Conservation (phyloP, 2,888 invertebrate genomes). For the Pachymerium ferrugineum region DNA sequence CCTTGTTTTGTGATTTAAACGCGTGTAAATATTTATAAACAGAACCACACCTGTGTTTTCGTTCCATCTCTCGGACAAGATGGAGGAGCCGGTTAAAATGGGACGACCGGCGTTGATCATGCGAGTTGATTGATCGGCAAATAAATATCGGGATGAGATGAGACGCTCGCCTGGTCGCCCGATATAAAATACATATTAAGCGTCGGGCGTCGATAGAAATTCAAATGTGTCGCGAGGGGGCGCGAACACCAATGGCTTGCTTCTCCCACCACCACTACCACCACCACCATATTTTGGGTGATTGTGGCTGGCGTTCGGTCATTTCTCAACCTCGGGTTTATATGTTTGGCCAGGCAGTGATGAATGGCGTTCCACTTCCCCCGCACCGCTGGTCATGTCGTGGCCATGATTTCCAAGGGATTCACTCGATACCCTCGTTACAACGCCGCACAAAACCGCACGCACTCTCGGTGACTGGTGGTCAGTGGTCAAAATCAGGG, state of each 20-base stretch:
- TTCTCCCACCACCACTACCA: background rate
- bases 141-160: constrained; percentile 18
- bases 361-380: constrained; percentile 1
- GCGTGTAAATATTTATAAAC: constrained; percentile 3
- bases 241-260: background rate
- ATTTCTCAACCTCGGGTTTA: constrained; percentile 3
- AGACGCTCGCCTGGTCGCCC: background rate
- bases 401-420: constrained; percentile 6
- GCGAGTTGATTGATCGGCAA: constrained; percentile 18
- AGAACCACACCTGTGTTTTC: background rate
- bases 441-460: background rate
- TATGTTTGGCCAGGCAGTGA: background rate
- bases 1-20: constrained; percentile 8
- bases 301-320: too few relatives aligned
- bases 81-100: background rate
- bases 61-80: constrained; percentile 3
- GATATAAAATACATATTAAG: constrained; percentile 6
- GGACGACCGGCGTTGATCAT: constrained; percentile 11
- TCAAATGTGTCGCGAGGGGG: background rate
- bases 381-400: background rate
- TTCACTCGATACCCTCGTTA: background rate
- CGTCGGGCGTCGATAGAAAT: background rate
- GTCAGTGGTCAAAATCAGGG: constrained; percentile 1
- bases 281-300: constrained; percentile 15
- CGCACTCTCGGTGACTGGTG: background rate